Evolutionary conservation across 2,888 invertebrate species (phyloP).

Genomic region (Leptopterna dolabrata): DNA sequence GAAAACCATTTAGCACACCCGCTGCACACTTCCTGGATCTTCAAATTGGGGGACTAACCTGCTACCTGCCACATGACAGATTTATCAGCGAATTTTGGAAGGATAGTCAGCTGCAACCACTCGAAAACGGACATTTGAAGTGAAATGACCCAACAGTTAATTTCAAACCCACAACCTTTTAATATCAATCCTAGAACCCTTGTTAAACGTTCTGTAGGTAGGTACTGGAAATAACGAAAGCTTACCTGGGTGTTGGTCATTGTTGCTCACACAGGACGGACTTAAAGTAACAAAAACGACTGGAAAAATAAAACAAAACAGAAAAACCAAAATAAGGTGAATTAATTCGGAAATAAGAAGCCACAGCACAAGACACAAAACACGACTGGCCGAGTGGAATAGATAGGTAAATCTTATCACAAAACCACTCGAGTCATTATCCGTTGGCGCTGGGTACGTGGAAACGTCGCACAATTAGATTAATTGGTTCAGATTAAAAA

Average conservation of each 20-base stretch:
- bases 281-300: constrained; percentile 31
- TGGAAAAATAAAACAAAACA: constrained; percentile 36
- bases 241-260: constrained; percentile 51
- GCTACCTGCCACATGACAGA: too few relatives aligned
- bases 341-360: background rate
- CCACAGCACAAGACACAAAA: constrained; percentile 24
- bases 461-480: constrained; percentile 13
- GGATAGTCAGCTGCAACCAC: too few relatives aligned
- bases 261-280: background rate
- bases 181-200: background rate
- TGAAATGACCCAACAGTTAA: too few relatives aligned
- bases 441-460: constrained; percentile 1
- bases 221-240: background rate
- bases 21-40: too few relatives aligned
- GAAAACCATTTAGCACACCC: too few relatives aligned
- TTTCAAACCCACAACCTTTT: background rate
- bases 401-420: constrained; percentile 18
- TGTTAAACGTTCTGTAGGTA: background rate
- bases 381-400: background rate
- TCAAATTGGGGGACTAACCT: too few relatives aligned
- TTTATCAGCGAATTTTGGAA: too few relatives aligned
- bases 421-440: constrained; percentile 10
- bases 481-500: background rate
- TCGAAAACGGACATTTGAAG: too few relatives aligned
- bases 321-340: background rate